Evolutionary conservation across 2,888 invertebrate genomes (phyloP), one percentile per base, ranked within the genome.

Genomic region (Notodonta ziczac): DNA sequence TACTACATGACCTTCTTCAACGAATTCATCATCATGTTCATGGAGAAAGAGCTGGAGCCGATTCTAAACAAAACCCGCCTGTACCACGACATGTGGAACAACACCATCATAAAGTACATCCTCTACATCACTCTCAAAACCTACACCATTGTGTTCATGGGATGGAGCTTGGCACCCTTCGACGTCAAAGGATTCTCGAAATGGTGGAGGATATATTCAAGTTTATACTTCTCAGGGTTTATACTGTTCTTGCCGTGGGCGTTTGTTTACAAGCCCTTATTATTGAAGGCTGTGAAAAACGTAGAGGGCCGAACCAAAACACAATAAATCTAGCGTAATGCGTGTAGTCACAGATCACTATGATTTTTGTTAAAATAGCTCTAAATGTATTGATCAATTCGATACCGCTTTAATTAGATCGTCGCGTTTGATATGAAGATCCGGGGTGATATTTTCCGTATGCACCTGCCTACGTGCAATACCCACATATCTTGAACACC

Each of bases 1-100:
- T 99, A 99, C 83, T 99, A 98, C 84, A 94, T 97, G 80, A 97
- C 97, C 55, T 99, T 99, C 94, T 94, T 97, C 62, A 96, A 98
- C 87, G 99, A 99, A 84, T 99, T 98, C 83, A 89, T 97, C 44
- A 96, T 98, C 44, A 97, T 98, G 85, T 95, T 95, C 67, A 95
- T 97, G 82, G 98, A 99, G 80, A 97, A 96, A 89, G 97, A 98
- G 81, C 74, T 96, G 0, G 95, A 95, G 78, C 80, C 89, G 0
- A 94, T 96, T 8, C 75, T 96, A 1, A 81, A 84, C 24, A 94
- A 91, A 67, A 95, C 95, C 52, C 83, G 88, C 66, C 77, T 87
- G 0, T 91, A 95, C 56, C 82, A 93, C 10, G 77, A 80, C 5
- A 79, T 95, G 48, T 90, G 95, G 76, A 77, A 86, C 0, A 87